These are phyloP conservation scores for Heliothis subflexa DNA, from an alignment of 1,140 invertebrate species.

Conservation along the genomic window DNA sequence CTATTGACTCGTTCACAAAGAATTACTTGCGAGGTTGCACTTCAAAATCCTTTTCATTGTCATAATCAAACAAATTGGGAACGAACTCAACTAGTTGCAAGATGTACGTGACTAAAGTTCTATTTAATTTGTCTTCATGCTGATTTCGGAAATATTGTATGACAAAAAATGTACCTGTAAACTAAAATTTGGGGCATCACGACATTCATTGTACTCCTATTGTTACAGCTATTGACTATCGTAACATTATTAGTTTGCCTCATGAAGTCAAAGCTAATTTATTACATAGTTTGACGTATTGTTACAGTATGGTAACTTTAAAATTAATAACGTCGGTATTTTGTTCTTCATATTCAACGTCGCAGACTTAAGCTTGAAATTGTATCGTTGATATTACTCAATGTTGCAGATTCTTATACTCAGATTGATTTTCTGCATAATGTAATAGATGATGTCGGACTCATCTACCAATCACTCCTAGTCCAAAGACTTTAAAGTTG, in stretches of 20 bases:
- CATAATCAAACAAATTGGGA: constrained; percentile 30
- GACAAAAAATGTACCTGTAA: constrained; percentile 4
- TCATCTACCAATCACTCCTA: too few species aligned
- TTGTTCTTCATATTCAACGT: neutral
- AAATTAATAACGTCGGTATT: neutral
- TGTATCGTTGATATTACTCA: too few species aligned
- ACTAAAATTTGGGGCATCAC: constrained; percentile 14
- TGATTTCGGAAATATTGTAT: constrained; percentile 32
- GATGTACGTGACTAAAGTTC: constrained; percentile 21
- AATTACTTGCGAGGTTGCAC: constrained; percentile 15
- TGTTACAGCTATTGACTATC: constrained; percentile 19
- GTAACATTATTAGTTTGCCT: constrained; percentile 11
- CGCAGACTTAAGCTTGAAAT: too few species aligned
- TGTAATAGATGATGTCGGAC: too few species aligned
- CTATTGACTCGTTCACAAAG: constrained; percentile 34
- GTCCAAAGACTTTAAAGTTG: neutral
- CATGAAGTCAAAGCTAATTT: neutral
- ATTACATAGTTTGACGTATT: neutral
- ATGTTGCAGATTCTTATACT: too few species aligned
- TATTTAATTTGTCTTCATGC: constrained; percentile 29
- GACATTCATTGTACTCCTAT: constrained; percentile 38
- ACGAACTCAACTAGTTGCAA: constrained; percentile 11
- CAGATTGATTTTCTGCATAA: neutral
- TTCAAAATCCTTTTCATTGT: constrained; percentile 36
- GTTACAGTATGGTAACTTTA: neutral